phyloP scores from a whole-genome alignment of 2,797 vertebrate species.

The Dendrocincla tyrannina region DNA sequence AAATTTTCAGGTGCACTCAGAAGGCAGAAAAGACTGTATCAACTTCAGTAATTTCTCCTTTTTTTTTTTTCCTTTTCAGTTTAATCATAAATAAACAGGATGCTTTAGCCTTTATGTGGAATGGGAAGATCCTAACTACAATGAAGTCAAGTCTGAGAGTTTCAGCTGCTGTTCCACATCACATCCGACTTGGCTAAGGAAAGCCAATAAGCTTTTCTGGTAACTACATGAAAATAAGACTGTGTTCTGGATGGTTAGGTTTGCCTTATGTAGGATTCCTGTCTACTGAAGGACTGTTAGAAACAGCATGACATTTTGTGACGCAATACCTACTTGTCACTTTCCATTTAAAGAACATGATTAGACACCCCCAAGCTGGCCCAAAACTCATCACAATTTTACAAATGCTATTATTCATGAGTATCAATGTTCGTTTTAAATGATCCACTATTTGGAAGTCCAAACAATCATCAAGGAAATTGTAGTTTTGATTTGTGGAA shows the following conservation, averaged over 20 bases:
- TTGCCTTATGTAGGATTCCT: background rate
- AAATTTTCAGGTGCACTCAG: background rate
- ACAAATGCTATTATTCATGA: conserved; percentile 19
- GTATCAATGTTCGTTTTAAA: background rate
- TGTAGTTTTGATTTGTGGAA: conserved; percentile 33
- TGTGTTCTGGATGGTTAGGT: background rate
- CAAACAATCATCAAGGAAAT: conserved; percentile 25
- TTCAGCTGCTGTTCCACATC: background rate
- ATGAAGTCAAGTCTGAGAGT: background rate
- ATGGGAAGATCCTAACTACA: background rate
- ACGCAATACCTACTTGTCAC: background rate
- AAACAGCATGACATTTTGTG: background rate
- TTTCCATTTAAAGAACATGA: background rate
- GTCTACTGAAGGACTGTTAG: background rate
- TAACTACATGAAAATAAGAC: background rate
- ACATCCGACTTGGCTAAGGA: background rate
- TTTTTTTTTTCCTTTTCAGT: background rate
- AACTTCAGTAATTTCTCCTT: background rate
- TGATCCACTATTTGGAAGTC: conserved; percentile 10
- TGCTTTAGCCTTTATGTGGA: background rate
- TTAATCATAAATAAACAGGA: background rate
- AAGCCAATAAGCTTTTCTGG: background rate
- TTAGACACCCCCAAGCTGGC: background rate
- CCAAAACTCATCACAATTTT: conserved; percentile 37
- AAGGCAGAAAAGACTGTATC: background rate